These are phyloP conservation scores for Manacus vitellinus DNA, from an alignment of 2,113 vertebrate species.

Conservation along the genomic window DNA sequence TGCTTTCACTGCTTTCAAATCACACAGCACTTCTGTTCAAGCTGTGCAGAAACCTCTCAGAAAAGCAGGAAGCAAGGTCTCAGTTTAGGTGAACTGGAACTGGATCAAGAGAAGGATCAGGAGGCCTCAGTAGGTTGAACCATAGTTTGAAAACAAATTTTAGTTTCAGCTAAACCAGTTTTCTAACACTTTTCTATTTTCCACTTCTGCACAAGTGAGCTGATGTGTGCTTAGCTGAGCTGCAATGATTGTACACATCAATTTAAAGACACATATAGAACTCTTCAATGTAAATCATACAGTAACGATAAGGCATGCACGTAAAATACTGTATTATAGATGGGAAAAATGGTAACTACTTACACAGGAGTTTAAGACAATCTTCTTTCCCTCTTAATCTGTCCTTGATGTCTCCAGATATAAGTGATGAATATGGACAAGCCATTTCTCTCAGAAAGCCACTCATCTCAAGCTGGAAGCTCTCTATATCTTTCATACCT, in stretches of 20 bases:
- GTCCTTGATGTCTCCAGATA: conserved; percentile 83
- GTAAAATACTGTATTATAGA: not conserved
- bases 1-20: not conserved
- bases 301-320: not conserved
- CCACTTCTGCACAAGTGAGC: not conserved
- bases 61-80: not conserved
- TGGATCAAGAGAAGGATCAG: not conserved
- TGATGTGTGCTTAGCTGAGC: not conserved
- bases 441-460: conserved; percentile 89
- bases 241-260: not conserved
- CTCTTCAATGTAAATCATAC: not conserved
- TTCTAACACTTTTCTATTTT: not conserved
- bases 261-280: not conserved
- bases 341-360: conserved; percentile 31
- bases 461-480: conserved; percentile 86
- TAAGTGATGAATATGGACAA: conserved; percentile 81
- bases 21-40: not conserved
- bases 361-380: conserved; percentile 88
- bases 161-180: not conserved
- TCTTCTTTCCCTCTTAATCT: conserved; percentile 78
- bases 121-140: not conserved
- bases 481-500: conserved; percentile 83
- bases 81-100: not conserved
- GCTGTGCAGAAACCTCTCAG: not conserved
- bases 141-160: not conserved